These are phyloP conservation scores for Diaperis boleti DNA, from an alignment of 2,888 invertebrate genomes.

Conservation along the genomic window DNA sequence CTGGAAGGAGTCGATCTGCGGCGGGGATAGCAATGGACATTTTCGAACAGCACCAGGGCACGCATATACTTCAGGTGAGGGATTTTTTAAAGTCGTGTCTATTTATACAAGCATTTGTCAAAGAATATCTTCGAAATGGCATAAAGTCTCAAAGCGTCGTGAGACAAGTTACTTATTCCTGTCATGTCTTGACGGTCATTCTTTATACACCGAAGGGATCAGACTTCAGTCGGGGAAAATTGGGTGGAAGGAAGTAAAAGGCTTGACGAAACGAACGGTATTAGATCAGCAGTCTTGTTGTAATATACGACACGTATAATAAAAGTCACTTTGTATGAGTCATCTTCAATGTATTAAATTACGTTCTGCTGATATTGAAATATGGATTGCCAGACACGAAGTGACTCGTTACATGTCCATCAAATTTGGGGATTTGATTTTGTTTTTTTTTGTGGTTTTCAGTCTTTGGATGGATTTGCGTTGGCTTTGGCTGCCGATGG, in stretches of 20 bases:
- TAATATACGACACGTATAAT: constrained; percentile 47
- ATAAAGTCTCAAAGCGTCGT: constrained; percentile 47
- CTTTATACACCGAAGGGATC: constrained; percentile 66
- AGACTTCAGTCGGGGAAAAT: constrained; percentile 61
- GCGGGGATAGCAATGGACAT: constrained; percentile 84
- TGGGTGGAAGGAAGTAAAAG: constrained; percentile 62
- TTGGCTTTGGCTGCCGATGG: constrained; percentile 96
- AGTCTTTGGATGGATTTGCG: constrained; percentile 98
- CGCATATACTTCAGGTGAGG: constrained; percentile 94
- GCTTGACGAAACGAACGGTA: constrained; percentile 55
- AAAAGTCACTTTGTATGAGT: constrained; percentile 43
- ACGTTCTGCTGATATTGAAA: neutral
- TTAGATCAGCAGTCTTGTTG: constrained; percentile 48
- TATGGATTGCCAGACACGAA: neutral
- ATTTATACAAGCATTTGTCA: constrained; percentile 48
- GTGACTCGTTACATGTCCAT: too few species aligned
- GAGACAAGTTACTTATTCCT: constrained; percentile 62
- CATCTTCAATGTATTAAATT: constrained; percentile 36
- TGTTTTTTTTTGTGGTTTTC: constrained; percentile 61
- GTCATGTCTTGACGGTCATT: constrained; percentile 66
- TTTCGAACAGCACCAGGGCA: constrained; percentile 97
- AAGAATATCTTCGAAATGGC: constrained; percentile 42
- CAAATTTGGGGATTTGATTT: neutral
- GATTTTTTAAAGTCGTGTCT: constrained; percentile 21
- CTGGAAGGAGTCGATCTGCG: constrained; percentile 77